Evolutionary conservation across 2,113 vertebrate genomes (phyloP), one percentile per base, ranked within the genome.

Genomic region (Otolemur garnettii): DNA sequence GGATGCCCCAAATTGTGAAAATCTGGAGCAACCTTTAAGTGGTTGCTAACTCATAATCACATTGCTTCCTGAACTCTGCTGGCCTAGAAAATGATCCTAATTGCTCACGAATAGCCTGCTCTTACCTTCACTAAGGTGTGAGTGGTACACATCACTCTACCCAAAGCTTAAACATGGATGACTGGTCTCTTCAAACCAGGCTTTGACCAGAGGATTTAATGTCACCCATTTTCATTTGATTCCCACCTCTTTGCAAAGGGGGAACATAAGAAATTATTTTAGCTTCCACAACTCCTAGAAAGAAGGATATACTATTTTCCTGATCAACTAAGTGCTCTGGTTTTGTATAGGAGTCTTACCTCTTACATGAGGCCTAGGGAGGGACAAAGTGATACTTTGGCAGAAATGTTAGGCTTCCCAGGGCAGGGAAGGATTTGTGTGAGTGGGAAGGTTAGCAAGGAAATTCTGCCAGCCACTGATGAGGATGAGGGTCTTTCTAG

Each of bases 71-170:
- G 45, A 90, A 96, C 90, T 71, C 68, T 68, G 57, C 57, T 71
- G 50, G 42, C 68, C 71, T 85, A 81, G 90, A 96, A 92, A 90
- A 84, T 77, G 75, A 85, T 59, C 91, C 78, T 94, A 75, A 95
- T 93, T 92, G 22, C 33, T 96, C 68, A 59, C 24, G 42, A 94
- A 68, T 60, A 72, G 91, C 55, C 75, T 64, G 13, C 15, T 77
- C 71, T 87, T 35, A 84, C 30, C 68, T 86, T 72, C 57, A 85
- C 59, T 85, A 81, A 62, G 79, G 9, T 15, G 9, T 15, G 45
- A 82, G 55, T 30, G 35, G 11, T 60, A 42, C n/a, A 5, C 22
- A 85, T 28, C n/a, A 60, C 59, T 35, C 21, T 4, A 81, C 9
- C n/a, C 28, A 64, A 50, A 62, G 12, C 55, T 81, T 93, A 77